Evolutionary conservation across 2,888 invertebrate species (phyloP), one percentile per base, ranked within the genome.

Genomic region (Proisotoma minuta): DNA sequence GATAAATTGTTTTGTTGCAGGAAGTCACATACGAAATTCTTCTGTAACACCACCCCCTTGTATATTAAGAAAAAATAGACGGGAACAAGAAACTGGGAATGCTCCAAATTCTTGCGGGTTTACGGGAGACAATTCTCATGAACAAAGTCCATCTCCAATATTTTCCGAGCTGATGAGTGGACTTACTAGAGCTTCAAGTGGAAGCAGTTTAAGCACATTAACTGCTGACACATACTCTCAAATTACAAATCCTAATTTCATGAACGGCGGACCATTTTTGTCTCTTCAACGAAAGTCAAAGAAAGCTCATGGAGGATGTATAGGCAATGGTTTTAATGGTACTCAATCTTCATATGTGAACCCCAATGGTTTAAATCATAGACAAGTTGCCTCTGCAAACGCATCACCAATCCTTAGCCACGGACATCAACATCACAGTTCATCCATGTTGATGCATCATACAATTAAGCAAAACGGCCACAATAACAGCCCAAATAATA

Each of bases 41-140:
- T 68, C 70, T 18, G 63, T 69, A 34, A 70, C 70, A 8, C 70
- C 72, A 24, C 69, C 71, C 22, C 72, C 72, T 10, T 70, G 72
- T 34, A 63, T 70, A 10, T 59, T 68, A 22, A 59, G 72, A 29
- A 68, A 70, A 39, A 65, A 68, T 34, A 47, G 70, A 29, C 62
- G 67, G 18, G 69, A 69, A 28, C 68, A 66, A 54, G 40, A 20
- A 29, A 26, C 15, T 26, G 43, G 12, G 18, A 57, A 28, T 50
- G 29, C 29, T 2, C 28, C 40, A 15, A 47, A 23, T 12, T n/a
- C 40, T 52, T 26, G 39, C 26, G 15, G 4, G 10, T 22, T 48
- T 18, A 20, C 34, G 24, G 47, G 47, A 26, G 48, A 56, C 56
- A 63, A 58, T 49, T 53, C 52, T 26, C 48, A 53, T 22, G 63